phyloP scores from a whole-genome alignment of 35 echinoderm and acorn worm species.

The Amphiura filiformis region DNA sequence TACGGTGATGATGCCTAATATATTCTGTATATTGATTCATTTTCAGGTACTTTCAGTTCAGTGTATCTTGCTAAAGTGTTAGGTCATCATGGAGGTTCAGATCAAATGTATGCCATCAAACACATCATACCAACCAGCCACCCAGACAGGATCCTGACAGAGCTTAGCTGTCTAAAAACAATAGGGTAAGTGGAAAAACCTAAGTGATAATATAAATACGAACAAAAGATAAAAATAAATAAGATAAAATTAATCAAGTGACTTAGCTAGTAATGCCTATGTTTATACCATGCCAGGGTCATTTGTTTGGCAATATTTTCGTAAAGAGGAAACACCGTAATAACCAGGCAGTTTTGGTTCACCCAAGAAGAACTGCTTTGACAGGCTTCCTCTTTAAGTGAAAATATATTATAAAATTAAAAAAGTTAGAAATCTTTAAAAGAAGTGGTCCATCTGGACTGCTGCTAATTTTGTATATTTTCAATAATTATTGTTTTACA shows the following conservation, averaged over 20 bases:
- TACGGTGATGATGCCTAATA: too few relatives aligned
- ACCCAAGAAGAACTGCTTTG: too few relatives aligned
- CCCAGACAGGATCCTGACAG: slow-evolving; percentile 78
- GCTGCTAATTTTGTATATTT: background rate
- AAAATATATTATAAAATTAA: too few relatives aligned
- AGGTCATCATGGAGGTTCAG: too few relatives aligned
- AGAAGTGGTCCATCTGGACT: background rate
- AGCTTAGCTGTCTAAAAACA: slow-evolving; percentile 59
- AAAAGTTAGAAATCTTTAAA: background rate
- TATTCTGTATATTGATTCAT: too few relatives aligned
- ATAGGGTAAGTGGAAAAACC: slow-evolving; percentile 61
- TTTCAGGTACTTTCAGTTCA: slow-evolving; percentile 93
- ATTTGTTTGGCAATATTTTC: background rate
- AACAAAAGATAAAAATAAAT: too few relatives aligned
- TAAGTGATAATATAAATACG: background rate
- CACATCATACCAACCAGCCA: slow-evolving; percentile 95
- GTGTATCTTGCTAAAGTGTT: slow-evolving; percentile 75
- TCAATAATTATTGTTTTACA: slow-evolving; percentile 16
- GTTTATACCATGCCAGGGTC: background rate
- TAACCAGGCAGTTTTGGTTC: too few relatives aligned
- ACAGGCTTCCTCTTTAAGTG: background rate
- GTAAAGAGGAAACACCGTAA: background rate
- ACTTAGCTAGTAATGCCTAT: background rate
- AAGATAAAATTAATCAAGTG: too few relatives aligned
- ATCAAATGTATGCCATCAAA: slow-evolving; percentile 34